Base-by-base conservation (phyloP, 2,113 vertebrate genomes). In the Stictonetta naevosa region DNA sequence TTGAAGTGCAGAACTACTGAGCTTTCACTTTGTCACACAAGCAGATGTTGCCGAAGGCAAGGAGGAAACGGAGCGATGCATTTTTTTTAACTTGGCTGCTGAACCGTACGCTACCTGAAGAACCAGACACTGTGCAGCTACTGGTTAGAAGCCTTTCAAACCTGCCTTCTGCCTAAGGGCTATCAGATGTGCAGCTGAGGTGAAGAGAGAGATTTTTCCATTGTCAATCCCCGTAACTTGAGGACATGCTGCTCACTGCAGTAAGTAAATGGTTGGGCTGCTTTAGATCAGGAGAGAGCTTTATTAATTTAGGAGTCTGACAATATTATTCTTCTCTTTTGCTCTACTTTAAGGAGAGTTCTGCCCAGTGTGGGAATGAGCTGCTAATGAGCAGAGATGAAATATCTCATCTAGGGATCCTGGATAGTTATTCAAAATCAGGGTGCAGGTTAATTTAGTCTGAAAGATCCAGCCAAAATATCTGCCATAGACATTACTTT, bases 1-100 rank as follows among this genome's bases (percentile, higher is more conserved):
- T 92, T 93, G 95, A 92, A 95, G 90, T 92, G 77, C 64, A 81
- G 89, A 77, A 63, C 64, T 82, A 79, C 73, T 52, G 75, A 90
- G 92, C 76, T 92, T 91, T 96, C 29, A 3, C 83, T 97, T 88
- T 95, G 90, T 95, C 95, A 86, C 68, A 75, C 77, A 60, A 93
- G 77, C 86, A 92, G 90, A 93, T 74, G 62, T 75, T 82, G 66
- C 92, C 2, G 0, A 18, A 95, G 88, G 66, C 88, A 84, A 84
- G 75, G 76, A 93, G 78, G 92, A 91, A 91, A 83, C 81, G 66
- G 74, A 88, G 34, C 3, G 13, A 28, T 80, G 74, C 33, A 1
- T 9, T 34, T 85, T 90, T 79, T 87, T 93, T 86, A 25, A 48
- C 31, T 76, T 59, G 76, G 38, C 22, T 89, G 38, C 40, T n/a